Percentiles rank a stretch among this genome's conserved stretches.
phyloP scores from a whole-genome alignment of 2,113 vertebrate genomes.

The Chionis minor region DNA sequence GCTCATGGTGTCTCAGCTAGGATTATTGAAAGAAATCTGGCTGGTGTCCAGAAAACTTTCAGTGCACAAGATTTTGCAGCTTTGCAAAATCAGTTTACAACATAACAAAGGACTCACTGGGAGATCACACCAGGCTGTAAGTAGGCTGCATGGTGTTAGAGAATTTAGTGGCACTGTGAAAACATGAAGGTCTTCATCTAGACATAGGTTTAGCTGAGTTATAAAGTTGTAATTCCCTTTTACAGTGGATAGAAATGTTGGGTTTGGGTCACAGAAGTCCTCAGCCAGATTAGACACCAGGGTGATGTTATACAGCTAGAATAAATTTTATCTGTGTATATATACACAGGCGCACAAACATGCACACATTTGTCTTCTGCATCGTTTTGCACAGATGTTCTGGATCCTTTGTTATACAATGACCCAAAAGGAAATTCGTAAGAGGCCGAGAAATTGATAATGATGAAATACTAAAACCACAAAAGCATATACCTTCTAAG shows the following conservation, averaged over 20 bases:
- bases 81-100: constrained; percentile 17
- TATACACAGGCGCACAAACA: rapidly evolving
- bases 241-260: background rate
- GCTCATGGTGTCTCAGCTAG: background rate
- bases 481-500: background rate
- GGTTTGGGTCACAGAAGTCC: background rate
- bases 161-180: background rate
- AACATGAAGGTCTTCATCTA: background rate
- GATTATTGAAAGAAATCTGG: background rate
- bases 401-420: background rate
- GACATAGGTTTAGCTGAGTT: background rate
- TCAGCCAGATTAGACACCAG: background rate
- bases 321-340: background rate
- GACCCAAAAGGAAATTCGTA: background rate
- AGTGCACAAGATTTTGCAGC: background rate
- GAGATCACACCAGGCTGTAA: background rate
- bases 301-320: background rate
- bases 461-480: background rate
- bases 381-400: background rate
- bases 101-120: background rate
- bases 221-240: background rate
- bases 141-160: background rate
- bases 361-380: background rate
- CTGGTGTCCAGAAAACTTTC: background rate
- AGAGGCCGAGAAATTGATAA: background rate